A percentile compares a stretch with the other conserved stretches of the same genome.
phyloP scores from a whole-genome alignment of 37 sponge, comb jelly and placozoan species.

The Dysidea cf. avara region DNA sequence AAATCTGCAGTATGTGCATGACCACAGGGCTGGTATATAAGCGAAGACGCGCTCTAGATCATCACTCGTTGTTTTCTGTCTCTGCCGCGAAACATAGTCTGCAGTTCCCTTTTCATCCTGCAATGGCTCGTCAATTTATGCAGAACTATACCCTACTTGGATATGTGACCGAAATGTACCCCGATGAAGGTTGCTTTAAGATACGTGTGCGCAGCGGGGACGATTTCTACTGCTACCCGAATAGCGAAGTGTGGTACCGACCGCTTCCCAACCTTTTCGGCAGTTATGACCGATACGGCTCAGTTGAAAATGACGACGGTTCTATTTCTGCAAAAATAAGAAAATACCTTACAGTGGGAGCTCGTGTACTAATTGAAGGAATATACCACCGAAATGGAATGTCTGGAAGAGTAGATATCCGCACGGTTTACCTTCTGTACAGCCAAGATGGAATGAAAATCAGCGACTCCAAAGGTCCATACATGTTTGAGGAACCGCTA shows the following conservation, averaged over 20 bases:
- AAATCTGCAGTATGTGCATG: no score
- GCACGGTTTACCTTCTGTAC: conserved; percentile 18
- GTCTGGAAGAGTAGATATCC: not conserved
- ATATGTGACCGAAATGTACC: conserved; percentile 5
- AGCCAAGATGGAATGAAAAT: conserved; percentile 11
- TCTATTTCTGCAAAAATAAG: not conserved
- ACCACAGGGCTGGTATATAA: no score
- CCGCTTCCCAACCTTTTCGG: conserved; percentile 4
- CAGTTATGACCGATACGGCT: conserved; percentile 18
- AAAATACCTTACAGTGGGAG: conserved; percentile 10
- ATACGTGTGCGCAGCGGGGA: conserved; percentile 8
- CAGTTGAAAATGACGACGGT: not conserved
- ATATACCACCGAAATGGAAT: conserved; percentile 4
- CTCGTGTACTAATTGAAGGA: conserved; percentile 21
- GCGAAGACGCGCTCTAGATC: no score
- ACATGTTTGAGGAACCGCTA: conserved; percentile 21
- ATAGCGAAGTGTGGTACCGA: conserved; percentile 16
- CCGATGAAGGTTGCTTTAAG: conserved; percentile 22
- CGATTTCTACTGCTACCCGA: conserved; percentile 15
- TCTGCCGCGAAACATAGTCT: no score
- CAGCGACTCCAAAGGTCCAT: conserved; percentile 4
- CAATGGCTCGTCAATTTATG: conserved; percentile 15
- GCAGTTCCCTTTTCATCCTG: no score
- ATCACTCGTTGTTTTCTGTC: no score
- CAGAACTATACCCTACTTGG: conserved; percentile 8